Base-by-base conservation (phyloP, 2,888 invertebrate genomes). In the Drosophila yooni region DNA sequence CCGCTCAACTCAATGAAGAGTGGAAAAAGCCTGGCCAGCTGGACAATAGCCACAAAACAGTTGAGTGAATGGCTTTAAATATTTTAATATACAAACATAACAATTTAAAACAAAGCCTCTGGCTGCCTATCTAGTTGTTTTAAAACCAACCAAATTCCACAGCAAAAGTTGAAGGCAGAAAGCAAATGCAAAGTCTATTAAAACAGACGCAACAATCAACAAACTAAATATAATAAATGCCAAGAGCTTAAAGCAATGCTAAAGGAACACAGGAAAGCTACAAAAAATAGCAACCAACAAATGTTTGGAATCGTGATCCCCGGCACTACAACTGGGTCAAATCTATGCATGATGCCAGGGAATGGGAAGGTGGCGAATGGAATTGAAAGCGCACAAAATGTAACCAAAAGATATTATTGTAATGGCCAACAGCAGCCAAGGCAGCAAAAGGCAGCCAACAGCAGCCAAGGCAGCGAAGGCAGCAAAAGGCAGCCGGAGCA, bases 271-370 rank as follows among this genome's bases (percentile, higher is more conserved):
- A 62, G 6, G 15, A 15, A 38, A n/a, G 54, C 46, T 73, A 38
- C 67, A 59, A 72, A 70, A 38, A 59, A 58, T 21, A 64, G 43
- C 57, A 61, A 59, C 34, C 53, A 52, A 62, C 59, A 51, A 60
- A 27, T 51, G 57, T 31, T 68, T 50, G 48, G 68, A 86, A 76
- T 87, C 84, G 84, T 84, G 82, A 84, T 76, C 71, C 71, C 70
- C 67, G 76, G 61, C 79, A 58, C 33, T 73, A 59, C 69, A 83
- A 87, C 61, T 86, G 78, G 86, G 86, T 89, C 84, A 86, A 80
- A 84, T 74, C 88, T 75, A 71, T 61, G 80, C 62, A 70, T 76
- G 76, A 74, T 75, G 70, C 58, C 68, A 65, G 65, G 56, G 38
- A 62, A 48, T 60, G 56, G 53, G 64, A 56, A 63, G 68, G 65